Conservation (phyloP, 1,140 invertebrate genomes). For the Vanessa tameamea region DNA sequence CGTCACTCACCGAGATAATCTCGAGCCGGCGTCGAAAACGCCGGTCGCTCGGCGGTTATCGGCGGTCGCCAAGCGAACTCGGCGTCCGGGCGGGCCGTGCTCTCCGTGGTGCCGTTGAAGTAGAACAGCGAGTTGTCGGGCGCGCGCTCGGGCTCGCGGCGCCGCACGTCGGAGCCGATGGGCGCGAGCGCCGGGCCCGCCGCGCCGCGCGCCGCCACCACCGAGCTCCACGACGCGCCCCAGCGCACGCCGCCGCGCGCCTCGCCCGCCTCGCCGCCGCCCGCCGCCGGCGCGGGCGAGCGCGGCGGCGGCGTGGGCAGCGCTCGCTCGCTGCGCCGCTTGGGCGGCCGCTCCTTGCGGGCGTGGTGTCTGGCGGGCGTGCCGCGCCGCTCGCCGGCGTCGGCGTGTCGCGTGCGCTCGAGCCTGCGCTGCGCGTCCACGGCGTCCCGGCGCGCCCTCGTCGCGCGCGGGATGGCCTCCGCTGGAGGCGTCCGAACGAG, state of each 20-base stretch:
- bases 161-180: conserved; percentile 51
- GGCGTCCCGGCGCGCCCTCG: conserved; percentile 27
- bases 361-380: conserved; percentile 33
- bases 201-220: conserved; percentile 44
- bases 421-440: conserved; percentile 25
- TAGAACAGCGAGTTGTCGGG: conserved; percentile 59
- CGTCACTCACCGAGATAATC: conserved; percentile 45
- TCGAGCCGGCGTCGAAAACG: conserved; percentile 28
- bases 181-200: conserved; percentile 37
- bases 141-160: conserved; percentile 45
- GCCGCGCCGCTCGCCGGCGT: conserved; percentile 31
- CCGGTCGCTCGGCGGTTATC: conserved; percentile 28
- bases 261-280: conserved; percentile 27
- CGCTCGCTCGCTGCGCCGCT: conserved; percentile 37
- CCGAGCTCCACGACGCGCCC: conserved; percentile 55
- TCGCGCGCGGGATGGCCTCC: conserved; percentile 19
- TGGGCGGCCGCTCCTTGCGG: conserved; percentile 39
- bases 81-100: conserved; percentile 84
- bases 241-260: conserved; percentile 43
- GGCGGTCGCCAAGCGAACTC: conserved; percentile 40
- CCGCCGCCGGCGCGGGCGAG: conserved; percentile 30
- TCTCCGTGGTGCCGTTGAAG: conserved; percentile 51
- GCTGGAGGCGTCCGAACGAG: conserved; percentile 7
- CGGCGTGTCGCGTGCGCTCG: conserved; percentile 28
- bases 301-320: conserved; percentile 35